Base-by-base conservation (phyloP, 1,140 invertebrate genomes). In the Dendroctonus valens region DNA sequence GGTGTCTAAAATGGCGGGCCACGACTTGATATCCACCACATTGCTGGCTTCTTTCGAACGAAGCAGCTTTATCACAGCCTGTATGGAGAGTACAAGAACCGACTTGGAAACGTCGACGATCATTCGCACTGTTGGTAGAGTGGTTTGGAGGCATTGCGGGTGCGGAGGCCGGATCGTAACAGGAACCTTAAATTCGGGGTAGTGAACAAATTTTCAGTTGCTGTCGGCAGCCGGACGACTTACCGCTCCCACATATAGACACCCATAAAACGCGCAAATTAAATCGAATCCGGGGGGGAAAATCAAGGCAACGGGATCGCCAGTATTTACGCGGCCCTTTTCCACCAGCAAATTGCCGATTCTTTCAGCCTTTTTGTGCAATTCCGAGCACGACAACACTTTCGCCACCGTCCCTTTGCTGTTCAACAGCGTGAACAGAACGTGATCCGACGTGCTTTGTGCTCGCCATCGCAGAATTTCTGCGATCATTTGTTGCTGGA, bases 201-300 rank as follows among this genome's bases (percentile, higher is more conserved):
- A n/a, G n/a, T n/a, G n/a, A n/a, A n/a, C n/a, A n/a, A n/a, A n/a
- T n/a, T n/a, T n/a, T n/a, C n/a, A n/a, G n/a, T n/a, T n/a, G n/a
- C n/a, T n/a, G n/a, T n/a, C n/a, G n/a, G n/a, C n/a, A n/a, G n/a
- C n/a, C n/a, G n/a, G n/a, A n/a, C n/a, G 38, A 62, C 66, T 58
- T 41, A 99, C 95, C 64, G 95, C 94, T 65, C 94, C 95, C 9
- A 98, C 93, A 81, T 98, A 98, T 1, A 99, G 83, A 81, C 97
- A 99, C n/a, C 96, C 97, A 79, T 99, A 99, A 79, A 99, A 99
- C 6, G 97, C 97, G 77, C 93, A 95, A 70, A 99, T 95, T 61
- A 99, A 85, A 84, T 99, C 98, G 44, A 97, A 85, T 11, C 96
- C 96, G 39, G 97, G 97, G 37, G 95, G 94, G 79, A 97, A 99